Percentiles rank a stretch among this genome's conserved stretches.
These are phyloP conservation scores for Barbus barbus DNA, from an alignment of 2,113 vertebrate species.

Conservation along the genomic window DNA sequence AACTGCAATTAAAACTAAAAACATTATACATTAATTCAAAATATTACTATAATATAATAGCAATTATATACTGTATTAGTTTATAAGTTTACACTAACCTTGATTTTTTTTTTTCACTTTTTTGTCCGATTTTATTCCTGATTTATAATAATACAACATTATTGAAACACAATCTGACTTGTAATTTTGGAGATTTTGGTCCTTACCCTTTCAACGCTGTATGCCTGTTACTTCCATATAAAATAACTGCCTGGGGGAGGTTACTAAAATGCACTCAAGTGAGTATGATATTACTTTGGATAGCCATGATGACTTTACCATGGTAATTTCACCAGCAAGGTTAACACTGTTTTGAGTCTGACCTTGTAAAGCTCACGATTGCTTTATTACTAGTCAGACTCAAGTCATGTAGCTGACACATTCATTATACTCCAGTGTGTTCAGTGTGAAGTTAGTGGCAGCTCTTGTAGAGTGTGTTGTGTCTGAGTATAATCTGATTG, in stretches of 20 bases:
- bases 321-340: background rate
- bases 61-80: too few relatives aligned
- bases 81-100: too few relatives aligned
- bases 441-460: constrained; percentile 3
- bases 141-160: background rate
- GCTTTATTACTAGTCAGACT: constrained; percentile 10
- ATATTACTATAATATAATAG: too few relatives aligned
- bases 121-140: background rate
- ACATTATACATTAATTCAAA: too few relatives aligned
- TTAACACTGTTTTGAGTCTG: background rate
- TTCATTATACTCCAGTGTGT: constrained; percentile 19
- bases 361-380: background rate
- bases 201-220: background rate
- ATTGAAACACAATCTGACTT: background rate
- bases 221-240: too few relatives aligned
- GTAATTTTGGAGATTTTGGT: too few relatives aligned
- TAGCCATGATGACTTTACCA: background rate
- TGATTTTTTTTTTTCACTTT: too few relatives aligned
- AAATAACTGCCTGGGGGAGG: background rate
- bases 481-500: constrained; percentile 64
- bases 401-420: background rate
- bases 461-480: constrained; percentile 41
- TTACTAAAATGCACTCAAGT: background rate
- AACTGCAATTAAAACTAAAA: too few relatives aligned
- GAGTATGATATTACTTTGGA: background rate